phyloP scores from a whole-genome alignment of 2,888 invertebrate species.

The Drosophila cyrtoloma region DNA sequence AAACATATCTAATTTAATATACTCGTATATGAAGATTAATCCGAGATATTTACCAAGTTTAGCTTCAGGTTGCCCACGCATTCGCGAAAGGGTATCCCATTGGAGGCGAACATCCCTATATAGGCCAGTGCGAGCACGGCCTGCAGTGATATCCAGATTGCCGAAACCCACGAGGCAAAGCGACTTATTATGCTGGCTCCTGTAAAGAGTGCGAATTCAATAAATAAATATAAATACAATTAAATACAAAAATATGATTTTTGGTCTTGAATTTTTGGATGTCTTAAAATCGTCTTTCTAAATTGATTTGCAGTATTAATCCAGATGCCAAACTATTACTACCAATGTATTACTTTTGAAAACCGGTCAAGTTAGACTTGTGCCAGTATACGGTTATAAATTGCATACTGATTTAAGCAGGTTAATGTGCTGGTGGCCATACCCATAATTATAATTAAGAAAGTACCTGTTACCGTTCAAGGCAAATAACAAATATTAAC shows the following conservation, averaged over 20 bases:
- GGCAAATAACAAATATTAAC: constrained; percentile 10
- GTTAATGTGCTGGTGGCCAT: neutral
- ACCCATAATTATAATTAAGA: neutral
- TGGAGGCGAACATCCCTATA: constrained; percentile 84
- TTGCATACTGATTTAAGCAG: neutral
- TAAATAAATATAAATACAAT: neutral
- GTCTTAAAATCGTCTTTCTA: neutral
- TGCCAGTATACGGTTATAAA: neutral
- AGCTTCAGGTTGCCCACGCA: constrained; percentile 83
- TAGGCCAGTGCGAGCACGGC: constrained; percentile 84
- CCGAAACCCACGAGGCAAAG: constrained; percentile 84
- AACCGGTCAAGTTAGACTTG: neutral
- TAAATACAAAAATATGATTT: neutral
- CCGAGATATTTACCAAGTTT: constrained; percentile 66
- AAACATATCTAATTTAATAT: constrained; percentile 6
- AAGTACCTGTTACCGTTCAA: neutral
- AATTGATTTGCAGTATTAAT: too few species aligned
- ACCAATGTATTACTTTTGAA: neutral
- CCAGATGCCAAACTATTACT: too few species aligned
- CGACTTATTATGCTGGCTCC: constrained; percentile 85
- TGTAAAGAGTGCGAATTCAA: constrained; percentile 35
- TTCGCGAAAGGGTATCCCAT: constrained; percentile 84
- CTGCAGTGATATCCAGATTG: constrained; percentile 85
- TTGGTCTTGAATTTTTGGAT: neutral
- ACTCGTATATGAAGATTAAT: neutral